phyloP scores from a whole-genome alignment of 2,797 vertebrate genomes.

The Enteromius treurensis region DNA sequence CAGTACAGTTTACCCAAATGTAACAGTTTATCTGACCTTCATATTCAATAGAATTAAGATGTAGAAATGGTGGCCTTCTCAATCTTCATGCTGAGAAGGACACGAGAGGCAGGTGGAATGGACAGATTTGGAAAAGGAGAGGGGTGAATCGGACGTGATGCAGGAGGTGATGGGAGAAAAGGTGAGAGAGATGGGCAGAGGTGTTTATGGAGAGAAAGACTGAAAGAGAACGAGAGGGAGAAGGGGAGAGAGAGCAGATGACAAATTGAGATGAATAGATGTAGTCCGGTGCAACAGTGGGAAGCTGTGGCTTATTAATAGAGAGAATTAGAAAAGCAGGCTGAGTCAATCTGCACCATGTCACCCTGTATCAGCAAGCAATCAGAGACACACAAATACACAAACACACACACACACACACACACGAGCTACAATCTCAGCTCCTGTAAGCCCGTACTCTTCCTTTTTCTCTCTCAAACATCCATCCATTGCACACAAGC shows the following conservation, averaged over 20 bases:
- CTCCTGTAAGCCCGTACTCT: neutral
- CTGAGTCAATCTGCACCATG: conserved; percentile 78
- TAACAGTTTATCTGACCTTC: conserved; percentile 22
- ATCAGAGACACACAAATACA: conserved; percentile 49
- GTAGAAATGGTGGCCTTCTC: conserved; percentile 49
- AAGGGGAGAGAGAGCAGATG: conserved; percentile 63
- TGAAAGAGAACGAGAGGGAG: conserved; percentile 52
- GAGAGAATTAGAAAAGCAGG: conserved; percentile 82
- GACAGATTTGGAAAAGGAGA: conserved; percentile 22
- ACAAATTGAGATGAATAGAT: conserved; percentile 88
- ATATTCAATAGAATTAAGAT: conserved; percentile 29
- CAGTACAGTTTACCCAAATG: neutral
- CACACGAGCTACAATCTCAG: neutral
- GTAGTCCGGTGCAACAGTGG: conserved; percentile 76
- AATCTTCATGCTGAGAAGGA: conserved; percentile 58
- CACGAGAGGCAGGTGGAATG: conserved; percentile 20
- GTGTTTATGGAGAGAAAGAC: conserved; percentile 26
- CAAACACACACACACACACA: conserved; percentile 23
- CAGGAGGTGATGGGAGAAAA: conserved; percentile 16
- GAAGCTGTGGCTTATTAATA: conserved; percentile 81
- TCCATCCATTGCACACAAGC: neutral
- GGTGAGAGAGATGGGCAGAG: conserved; percentile 56
- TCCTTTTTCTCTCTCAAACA: neutral
- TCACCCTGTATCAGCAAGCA: conserved; percentile 66
- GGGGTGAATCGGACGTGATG: conserved; percentile 6